phyloP scores from a whole-genome alignment of 2,888 invertebrate species.

The Drosophila birchii region DNA sequence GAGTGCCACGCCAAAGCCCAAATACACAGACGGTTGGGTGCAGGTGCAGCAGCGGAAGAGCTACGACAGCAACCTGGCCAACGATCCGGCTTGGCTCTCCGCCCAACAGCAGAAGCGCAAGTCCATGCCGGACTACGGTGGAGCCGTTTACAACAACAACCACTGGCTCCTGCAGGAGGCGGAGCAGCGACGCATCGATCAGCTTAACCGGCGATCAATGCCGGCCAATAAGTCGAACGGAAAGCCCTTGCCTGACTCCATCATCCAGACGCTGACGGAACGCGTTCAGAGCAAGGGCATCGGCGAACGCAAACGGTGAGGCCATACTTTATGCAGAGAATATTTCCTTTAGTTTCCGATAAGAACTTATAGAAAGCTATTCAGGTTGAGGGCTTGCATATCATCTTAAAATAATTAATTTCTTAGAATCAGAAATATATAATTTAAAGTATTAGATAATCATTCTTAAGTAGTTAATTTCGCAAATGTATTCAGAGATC shows the following conservation, averaged over 20 bases:
- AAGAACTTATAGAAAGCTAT: too few relatives aligned
- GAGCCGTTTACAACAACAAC: constrained; percentile 86
- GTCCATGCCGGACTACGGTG: constrained; percentile 86
- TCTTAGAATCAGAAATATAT: too few relatives aligned
- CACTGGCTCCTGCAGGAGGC: constrained; percentile 98
- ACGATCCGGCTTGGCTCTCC: constrained; percentile 84
- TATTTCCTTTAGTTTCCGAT: not conserved
- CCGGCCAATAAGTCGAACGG: constrained; percentile 83
- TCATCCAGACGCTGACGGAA: constrained; percentile 89
- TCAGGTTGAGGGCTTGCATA: too few relatives aligned
- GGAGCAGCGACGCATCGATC: constrained; percentile 90
- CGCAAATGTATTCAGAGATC: too few relatives aligned
- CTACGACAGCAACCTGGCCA: constrained; percentile 74
- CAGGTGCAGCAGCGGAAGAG: constrained; percentile 82
- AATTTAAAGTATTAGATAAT: too few relatives aligned
- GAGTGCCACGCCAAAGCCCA: constrained; percentile 91
- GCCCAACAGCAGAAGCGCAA: constrained; percentile 90
- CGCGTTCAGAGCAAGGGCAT: constrained; percentile 88
- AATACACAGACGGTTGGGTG: constrained; percentile 87
- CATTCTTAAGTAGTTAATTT: too few relatives aligned
- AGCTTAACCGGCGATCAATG: constrained; percentile 63
- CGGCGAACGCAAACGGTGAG: constrained; percentile 85
- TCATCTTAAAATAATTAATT: too few relatives aligned
- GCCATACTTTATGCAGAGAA: not conserved
- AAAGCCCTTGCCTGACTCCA: constrained; percentile 89